These are phyloP conservation scores for Takifugu flavidus DNA, from an alignment of 2,113 vertebrate genomes.

Conservation along the genomic window DNA sequence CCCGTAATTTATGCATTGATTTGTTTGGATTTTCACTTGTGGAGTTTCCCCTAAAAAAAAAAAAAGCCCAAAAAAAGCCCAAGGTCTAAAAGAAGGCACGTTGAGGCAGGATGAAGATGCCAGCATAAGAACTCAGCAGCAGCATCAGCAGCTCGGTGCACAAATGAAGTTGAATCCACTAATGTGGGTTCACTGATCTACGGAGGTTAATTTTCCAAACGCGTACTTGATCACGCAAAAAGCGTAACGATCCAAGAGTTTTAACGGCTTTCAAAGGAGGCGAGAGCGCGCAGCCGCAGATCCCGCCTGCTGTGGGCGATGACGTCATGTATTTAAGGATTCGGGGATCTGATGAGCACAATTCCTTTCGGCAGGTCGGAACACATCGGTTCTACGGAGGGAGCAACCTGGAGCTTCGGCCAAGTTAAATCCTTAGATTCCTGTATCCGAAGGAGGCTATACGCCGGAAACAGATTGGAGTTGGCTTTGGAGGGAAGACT, in stretches of 20 bases:
- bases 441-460: neutral
- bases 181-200: too few species aligned
- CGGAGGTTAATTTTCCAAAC: too few species aligned
- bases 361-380: conserved; percentile 3
- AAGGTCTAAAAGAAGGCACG: neutral
- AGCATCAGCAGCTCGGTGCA: neutral
- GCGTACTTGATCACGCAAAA: too few species aligned
- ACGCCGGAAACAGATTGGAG: neutral
- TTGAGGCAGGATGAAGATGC: neutral
- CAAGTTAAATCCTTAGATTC: conserved; percentile 25
- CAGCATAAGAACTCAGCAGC: neutral
- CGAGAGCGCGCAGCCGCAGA: neutral
- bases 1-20: conserved; percentile 43
- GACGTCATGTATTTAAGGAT: conserved; percentile 49
- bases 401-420: neutral
- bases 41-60: conserved; percentile 41
- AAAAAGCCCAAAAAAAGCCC: neutral
- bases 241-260: neutral
- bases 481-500: neutral
- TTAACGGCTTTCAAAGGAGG: neutral
- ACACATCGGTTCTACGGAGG: neutral
- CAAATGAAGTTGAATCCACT: neutral
- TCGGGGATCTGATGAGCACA: neutral
- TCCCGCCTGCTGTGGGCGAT: conserved; percentile 37
- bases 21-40: conserved; percentile 44